Evolutionary conservation across 2,113 vertebrate genomes (phyloP).

Genomic region (Macrotus californicus): DNA sequence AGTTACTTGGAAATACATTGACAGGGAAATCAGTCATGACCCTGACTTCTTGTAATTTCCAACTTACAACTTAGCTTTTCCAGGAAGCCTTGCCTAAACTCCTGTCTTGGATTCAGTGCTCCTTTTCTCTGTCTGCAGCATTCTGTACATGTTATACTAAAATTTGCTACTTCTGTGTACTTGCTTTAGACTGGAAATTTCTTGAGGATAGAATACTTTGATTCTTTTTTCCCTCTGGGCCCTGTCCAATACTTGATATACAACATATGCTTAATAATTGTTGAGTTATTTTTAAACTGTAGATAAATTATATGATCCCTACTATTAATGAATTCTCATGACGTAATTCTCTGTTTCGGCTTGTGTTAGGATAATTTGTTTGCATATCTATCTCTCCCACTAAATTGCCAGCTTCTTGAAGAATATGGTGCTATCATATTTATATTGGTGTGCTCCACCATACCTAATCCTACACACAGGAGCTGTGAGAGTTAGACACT

Average conservation of each 20-base stretch:
- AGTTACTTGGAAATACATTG: background rate
- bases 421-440: background rate
- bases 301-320: background rate
- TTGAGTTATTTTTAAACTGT: background rate
- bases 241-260: background rate
- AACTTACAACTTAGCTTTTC: background rate
- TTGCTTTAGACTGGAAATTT: constrained; percentile 3
- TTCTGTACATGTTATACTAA: background rate
- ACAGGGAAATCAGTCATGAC: background rate
- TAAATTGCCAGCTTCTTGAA: constrained; percentile 30
- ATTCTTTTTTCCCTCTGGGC: background rate
- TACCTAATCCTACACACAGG: background rate
- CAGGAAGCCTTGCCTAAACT: background rate
- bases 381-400: background rate
- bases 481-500: background rate
- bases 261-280: background rate
- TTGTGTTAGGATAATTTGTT: background rate
- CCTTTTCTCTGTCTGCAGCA: background rate
- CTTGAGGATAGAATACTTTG: background rate
- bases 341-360: background rate
- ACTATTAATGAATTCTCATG: background rate
- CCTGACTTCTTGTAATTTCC: background rate
- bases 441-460: background rate
- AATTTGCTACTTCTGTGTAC: background rate
- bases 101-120: background rate